Percentiles rank a stretch among this genome's conserved stretches.
These are phyloP conservation scores for Hapalemur alaotrensis DNA, from an alignment of 2,797 vertebrate genomes.

Conservation along the genomic window DNA sequence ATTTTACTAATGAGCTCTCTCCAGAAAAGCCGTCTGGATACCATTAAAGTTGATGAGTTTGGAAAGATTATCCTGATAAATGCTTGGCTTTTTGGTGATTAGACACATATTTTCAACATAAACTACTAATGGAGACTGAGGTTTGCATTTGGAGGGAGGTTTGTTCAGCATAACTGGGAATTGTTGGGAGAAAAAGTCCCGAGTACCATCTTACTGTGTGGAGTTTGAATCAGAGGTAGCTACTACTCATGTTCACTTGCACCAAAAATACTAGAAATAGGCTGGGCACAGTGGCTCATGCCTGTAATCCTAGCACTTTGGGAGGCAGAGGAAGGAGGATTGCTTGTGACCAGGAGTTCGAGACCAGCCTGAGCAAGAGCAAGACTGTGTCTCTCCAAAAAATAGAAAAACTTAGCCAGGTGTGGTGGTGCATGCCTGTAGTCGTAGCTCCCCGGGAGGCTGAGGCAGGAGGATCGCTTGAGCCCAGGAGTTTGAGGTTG, in stretches of 20 bases:
- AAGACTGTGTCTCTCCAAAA: background rate
- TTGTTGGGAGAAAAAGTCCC: background rate
- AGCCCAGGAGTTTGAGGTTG: background rate
- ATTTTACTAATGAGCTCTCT: conserved; percentile 57
- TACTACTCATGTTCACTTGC: background rate
- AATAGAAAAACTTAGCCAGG: background rate
- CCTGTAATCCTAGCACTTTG: background rate
- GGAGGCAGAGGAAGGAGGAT: background rate
- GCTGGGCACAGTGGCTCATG: background rate
- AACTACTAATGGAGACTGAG: conserved; percentile 34
- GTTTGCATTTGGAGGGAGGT: background rate
- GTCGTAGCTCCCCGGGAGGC: background rate
- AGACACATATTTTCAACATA: conserved; percentile 54
- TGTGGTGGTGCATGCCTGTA: background rate
- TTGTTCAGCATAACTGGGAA: background rate
- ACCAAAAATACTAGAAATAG: background rate
- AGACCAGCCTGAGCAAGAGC: background rate
- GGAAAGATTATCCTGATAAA: conserved; percentile 61
- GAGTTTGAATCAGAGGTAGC: conserved; percentile 19
- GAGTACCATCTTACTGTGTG: background rate
- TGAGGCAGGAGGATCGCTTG: background rate
- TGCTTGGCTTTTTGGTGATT: conserved; percentile 57
- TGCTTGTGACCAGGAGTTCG: background rate
- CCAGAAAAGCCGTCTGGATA: conserved; percentile 62
- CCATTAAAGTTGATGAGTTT: conserved; percentile 64